Base-by-base conservation (phyloP, 2,888 invertebrate species). In the Lasioglossum leucozonium region DNA sequence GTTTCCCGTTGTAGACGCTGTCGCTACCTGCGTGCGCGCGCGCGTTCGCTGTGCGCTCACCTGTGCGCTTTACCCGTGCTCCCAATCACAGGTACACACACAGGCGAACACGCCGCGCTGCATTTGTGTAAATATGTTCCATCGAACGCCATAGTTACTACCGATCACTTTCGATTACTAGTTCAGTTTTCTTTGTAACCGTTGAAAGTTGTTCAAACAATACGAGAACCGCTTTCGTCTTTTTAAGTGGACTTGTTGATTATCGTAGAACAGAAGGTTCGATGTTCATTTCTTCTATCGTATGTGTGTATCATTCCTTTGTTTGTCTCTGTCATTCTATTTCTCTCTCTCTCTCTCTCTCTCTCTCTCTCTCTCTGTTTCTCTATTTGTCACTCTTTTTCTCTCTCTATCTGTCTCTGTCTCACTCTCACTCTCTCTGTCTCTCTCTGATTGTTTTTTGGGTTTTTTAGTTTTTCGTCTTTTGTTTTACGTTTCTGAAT, bases 251-350 rank as follows among this genome's bases (percentile, higher is more conserved):
- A 88, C 81, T 86, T 90, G 89, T 87, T 30, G 89, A 89, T 82
- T 88, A 85, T 89, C 85, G 83, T 87, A 86, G 89, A 89, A 84
- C 75, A 85, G 84, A 90, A 85, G 81, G 84, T 85, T 89, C 84
- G 81, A 89, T 89, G 90, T 90, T 90, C 83, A 89, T 81, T 89
- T 90, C 11, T 74, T 67, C 44, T 86, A 72, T 73, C 62, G 71
- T 82, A 77, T 65, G 76, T 82, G 82, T 69, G 73, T 74, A 44
- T 84, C 77, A 82, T 74, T 82, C 77, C 84, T 78, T 83, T 84
- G 69, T 83, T 83, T 74, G 72, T 40, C 37, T 76, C 72, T 81
- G 13, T 40, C 37, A 47, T 26, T 77, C 44, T 74, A 55, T n/a
- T 44, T 67, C 26, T n/a, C 22, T 37, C 2, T 67, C 10, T 8